These are phyloP conservation scores for Drosophila lini DNA, from an alignment of 1,140 invertebrate species.

Conservation along the genomic window DNA sequence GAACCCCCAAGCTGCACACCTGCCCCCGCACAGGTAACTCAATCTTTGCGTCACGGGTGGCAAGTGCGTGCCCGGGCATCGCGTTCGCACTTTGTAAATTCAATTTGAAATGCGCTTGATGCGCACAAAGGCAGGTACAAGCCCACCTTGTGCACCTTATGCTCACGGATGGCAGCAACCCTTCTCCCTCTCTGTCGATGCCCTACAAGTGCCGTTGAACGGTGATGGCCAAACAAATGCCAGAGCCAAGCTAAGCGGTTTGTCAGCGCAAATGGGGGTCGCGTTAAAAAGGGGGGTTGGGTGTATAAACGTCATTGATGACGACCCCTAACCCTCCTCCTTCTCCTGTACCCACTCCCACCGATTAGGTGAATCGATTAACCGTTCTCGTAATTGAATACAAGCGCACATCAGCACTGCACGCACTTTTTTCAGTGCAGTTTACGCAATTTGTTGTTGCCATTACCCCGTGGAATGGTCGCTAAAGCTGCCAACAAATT, in stretches of 20 bases:
- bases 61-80: constrained; percentile 48
- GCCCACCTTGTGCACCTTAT: constrained; percentile 23
- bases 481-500: constrained; percentile 55
- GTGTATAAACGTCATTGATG: constrained; percentile 42
- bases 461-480: constrained; percentile 41
- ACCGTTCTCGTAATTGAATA: constrained; percentile 51
- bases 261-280: constrained; percentile 43
- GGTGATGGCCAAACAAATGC: constrained; percentile 63
- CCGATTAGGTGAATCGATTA: constrained; percentile 50
- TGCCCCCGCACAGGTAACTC: constrained; percentile 25
- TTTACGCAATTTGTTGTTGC: constrained; percentile 46
- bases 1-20: constrained; percentile 5
- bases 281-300: neutral
- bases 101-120: constrained; percentile 74
- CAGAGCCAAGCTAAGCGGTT: constrained; percentile 54
- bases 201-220: constrained; percentile 62
- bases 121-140: constrained; percentile 53
- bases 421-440: constrained; percentile 32
- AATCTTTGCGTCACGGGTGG: constrained; percentile 35
- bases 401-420: constrained; percentile 7
- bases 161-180: neutral
- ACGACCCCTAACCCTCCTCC: neutral
- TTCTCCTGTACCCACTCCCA: neutral
- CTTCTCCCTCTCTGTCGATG: constrained; percentile 30
- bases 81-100: constrained; percentile 67